Percentiles rank a stretch among this genome's conserved stretches.
These are phyloP conservation scores for Thunnus maccoyii DNA, from an alignment of 2,113 vertebrate genomes.

Conservation along the genomic window DNA sequence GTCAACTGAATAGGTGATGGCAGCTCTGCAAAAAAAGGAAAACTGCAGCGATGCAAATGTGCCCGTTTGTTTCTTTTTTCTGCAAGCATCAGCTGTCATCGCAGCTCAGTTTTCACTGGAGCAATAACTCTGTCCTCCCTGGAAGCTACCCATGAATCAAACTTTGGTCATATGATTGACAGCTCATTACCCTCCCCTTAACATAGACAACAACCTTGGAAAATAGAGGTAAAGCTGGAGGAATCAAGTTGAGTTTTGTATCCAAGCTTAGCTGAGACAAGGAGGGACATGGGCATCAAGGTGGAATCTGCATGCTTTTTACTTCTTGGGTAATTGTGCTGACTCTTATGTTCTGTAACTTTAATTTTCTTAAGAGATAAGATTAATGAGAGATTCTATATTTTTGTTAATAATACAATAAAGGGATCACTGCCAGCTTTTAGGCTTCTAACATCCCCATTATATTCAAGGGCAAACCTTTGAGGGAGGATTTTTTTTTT, in stretches of 20 bases:
- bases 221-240: conserved; percentile 37
- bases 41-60: conserved; percentile 59
- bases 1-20: conserved; percentile 69
- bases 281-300: neutral
- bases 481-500: conserved; percentile 9
- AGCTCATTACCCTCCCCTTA: conserved; percentile 78
- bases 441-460: conserved; percentile 6
- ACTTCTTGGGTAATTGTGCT: conserved; percentile 5
- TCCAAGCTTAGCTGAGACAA: conserved; percentile 1
- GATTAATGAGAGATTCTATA: conserved; percentile 54
- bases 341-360: conserved; percentile 34
- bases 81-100: conserved; percentile 67
- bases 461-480: conserved; percentile 54
- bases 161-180: conserved; percentile 73
- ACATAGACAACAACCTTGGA: conserved; percentile 73
- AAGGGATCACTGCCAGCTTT: conserved; percentile 35
- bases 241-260: conserved; percentile 21
- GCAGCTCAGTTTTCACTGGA: conserved; percentile 54
- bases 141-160: conserved; percentile 59
- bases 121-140: conserved; percentile 52
- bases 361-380: conserved; percentile 44
- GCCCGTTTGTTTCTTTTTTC: conserved; percentile 68
- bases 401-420: conserved; percentile 50
- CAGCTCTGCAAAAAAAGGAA: conserved; percentile 32
- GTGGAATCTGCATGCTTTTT: conserved; percentile 11